phyloP scores from a whole-genome alignment of 2,888 invertebrate species.

The Tenthredo distinguenda region DNA sequence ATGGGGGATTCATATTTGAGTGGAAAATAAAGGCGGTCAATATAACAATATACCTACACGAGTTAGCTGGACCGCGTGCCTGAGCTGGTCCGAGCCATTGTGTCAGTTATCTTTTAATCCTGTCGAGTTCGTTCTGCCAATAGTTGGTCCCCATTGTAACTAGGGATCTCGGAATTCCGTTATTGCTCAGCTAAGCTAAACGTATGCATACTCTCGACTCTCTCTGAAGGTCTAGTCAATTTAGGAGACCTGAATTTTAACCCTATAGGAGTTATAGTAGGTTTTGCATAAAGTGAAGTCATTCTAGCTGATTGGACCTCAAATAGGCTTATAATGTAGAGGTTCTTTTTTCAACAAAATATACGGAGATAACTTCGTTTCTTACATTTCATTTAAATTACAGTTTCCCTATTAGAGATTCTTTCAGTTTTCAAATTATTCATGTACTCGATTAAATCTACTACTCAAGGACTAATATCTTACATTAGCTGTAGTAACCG shows the following conservation, averaged over 20 bases:
- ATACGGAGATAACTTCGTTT: background rate
- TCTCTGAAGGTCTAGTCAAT: conserved; percentile 5
- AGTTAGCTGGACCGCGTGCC: conserved; percentile 18
- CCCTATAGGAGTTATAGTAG: background rate
- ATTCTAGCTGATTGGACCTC: conserved; percentile 29
- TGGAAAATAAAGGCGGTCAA: conserved; percentile 34
- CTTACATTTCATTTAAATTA: background rate
- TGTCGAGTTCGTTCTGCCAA: conserved; percentile 27
- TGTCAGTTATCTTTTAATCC: conserved; percentile 22
- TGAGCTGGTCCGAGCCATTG: background rate
- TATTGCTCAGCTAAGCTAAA: conserved; percentile 21
- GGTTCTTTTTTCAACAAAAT: background rate
- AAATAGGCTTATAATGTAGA: background rate
- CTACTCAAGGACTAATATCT: background rate
- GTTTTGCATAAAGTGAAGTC: conserved; percentile 37
- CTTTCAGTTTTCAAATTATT: conserved; percentile 1
- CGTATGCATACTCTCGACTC: background rate
- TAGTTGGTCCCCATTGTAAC: conserved; percentile 13
- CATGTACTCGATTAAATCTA: background rate
- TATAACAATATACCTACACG: conserved; percentile 6
- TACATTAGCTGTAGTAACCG: background rate
- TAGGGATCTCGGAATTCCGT: conserved; percentile 27
- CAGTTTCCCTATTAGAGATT: background rate
- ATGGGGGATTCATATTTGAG: conserved; percentile 33
- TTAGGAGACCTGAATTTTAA: conserved; percentile 27